Conservation (phyloP, 1,140 invertebrate genomes). For the Pseudachorutes palmiensis region DNA sequence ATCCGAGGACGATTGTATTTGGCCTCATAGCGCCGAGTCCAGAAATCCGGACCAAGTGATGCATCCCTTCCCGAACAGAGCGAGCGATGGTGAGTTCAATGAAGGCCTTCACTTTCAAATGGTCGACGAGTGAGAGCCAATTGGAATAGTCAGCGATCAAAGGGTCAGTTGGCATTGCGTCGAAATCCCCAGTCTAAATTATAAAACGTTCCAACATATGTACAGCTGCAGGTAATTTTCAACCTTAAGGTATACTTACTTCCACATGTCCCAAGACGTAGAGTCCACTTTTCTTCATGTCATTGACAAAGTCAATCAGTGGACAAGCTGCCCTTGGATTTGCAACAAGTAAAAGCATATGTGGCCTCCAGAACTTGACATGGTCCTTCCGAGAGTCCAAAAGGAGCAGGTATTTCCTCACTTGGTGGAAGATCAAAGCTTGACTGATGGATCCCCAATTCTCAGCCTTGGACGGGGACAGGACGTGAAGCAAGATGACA, state of each 20-base stretch:
- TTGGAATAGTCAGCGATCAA: conserved; percentile 65
- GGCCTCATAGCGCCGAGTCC: conserved; percentile 99
- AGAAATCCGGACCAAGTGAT: conserved; percentile 82
- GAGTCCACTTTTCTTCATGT: conserved; percentile 94
- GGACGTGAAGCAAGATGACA: conserved; percentile 80
- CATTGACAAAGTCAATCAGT: conserved; percentile 94
- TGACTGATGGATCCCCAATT: conserved; percentile 96
- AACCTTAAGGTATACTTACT: too few species aligned
- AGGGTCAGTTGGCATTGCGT: conserved; percentile 55
- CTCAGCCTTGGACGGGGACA: conserved; percentile 71
- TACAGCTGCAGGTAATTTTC: too few species aligned
- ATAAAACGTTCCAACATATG: too few species aligned
- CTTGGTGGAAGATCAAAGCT: conserved; percentile 97
- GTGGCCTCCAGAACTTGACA: conserved; percentile 98
- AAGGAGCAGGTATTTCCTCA: conserved; percentile 90
- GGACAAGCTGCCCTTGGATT: conserved; percentile 83
- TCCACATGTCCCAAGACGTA: conserved; percentile 91
- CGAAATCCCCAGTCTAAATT: conserved; percentile 44
- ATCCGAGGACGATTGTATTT: conserved; percentile 86
- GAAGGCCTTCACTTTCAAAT: conserved; percentile 91
- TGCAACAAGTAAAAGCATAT: conserved; percentile 85
- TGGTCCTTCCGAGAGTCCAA: conserved; percentile 93
- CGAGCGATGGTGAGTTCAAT: conserved; percentile 84
- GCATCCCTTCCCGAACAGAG: conserved; percentile 76
- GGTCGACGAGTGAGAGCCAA: conserved; percentile 64